These are phyloP conservation scores for Gasteruption jaculator DNA, from an alignment of 2,888 invertebrate genomes.

Conservation along the genomic window DNA sequence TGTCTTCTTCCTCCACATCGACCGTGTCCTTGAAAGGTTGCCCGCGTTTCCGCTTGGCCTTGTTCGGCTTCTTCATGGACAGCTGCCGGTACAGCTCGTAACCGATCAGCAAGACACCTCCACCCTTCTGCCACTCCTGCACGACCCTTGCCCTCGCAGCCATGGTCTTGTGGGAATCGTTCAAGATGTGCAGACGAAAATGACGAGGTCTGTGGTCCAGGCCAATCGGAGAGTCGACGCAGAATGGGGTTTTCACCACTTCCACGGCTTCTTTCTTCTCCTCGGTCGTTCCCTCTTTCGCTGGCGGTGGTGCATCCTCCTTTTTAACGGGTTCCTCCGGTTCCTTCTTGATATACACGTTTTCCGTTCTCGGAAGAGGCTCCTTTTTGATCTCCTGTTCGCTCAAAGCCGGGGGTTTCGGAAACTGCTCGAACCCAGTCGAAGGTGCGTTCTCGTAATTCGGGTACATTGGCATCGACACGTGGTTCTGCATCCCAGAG, in stretches of 20 bases:
- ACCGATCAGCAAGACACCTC: constrained; percentile 93
- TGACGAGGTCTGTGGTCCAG: constrained; percentile 62
- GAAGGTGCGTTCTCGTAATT: constrained; percentile 24
- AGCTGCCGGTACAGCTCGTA: constrained; percentile 94
- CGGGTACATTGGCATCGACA: constrained; percentile 30
- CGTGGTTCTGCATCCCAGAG: constrained; percentile 31
- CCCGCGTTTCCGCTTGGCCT: constrained; percentile 56
- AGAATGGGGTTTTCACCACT: constrained; percentile 41
- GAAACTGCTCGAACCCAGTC: constrained; percentile 23
- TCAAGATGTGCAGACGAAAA: constrained; percentile 85
- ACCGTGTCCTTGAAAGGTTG: constrained; percentile 54
- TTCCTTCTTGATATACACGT: constrained; percentile 38
- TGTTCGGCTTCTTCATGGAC: constrained; percentile 71
- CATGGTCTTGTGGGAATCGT: constrained; percentile 91
- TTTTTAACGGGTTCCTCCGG: constrained; percentile 31
- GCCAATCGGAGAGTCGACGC: constrained; percentile 41
- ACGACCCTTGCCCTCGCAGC: constrained; percentile 83
- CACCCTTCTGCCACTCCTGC: constrained; percentile 78
- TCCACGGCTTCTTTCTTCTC: constrained; percentile 36
- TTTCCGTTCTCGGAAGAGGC: constrained; percentile 22
- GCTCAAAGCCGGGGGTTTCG: constrained; percentile 23
- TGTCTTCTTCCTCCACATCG: constrained; percentile 58
- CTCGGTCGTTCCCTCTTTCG: constrained; percentile 29
- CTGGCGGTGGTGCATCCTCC: constrained; percentile 28
- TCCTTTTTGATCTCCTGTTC: constrained; percentile 37